Evolutionary conservation across 2,888 invertebrate species (phyloP), one percentile per base, ranked within the genome.

Genomic region (Notodonta dromedarius): DNA sequence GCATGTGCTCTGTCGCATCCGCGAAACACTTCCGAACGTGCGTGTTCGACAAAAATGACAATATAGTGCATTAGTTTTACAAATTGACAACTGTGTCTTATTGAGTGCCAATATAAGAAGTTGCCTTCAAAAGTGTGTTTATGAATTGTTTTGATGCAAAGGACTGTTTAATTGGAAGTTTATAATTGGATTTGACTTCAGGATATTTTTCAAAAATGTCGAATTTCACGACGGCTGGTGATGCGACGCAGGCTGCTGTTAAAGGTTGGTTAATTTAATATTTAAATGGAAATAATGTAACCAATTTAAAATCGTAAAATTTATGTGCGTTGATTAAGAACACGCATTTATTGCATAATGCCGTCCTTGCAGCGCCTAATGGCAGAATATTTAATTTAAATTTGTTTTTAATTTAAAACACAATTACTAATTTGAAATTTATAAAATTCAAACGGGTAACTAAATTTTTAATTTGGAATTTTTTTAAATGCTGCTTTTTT

Each of bases 161-260:
- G 80, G 81, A 83, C 82, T 83, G 73, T 78, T 79, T 62, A 73
- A 71, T 66, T 63, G 66, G 62, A 74, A 69, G 69, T 74, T 71
- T 73, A 13, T 79, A 78, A 73, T 75, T 77, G 69, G 76, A 78
- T 76, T 75, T 79, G 62, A 71, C 78, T 65, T 70, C 64, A 64
- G 70, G 74, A 74, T 70, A 68, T 80, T 55, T 44, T 55, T 55
- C 12, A 83, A 86, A 88, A 80, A 92, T 93, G 93, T 87, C 92
- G 73, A 84, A 81, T 78, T 84, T 87, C 74, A 83, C 86, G 70
- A 80, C 83, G 66, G 74, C 81, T 67, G 86, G 83, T 71, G 89
- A 85, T 75, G 78, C 77, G 39, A 84, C 82, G 60, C 87, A 88
- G 71, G 83, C 86, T 75, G 84, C 85, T 73, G 87, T 82, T 40